Percentiles rank a stretch among this genome's conserved stretches.
Evolutionary conservation across 2,113 vertebrate species (phyloP).

Genomic region (Rhombomys opimus): DNA sequence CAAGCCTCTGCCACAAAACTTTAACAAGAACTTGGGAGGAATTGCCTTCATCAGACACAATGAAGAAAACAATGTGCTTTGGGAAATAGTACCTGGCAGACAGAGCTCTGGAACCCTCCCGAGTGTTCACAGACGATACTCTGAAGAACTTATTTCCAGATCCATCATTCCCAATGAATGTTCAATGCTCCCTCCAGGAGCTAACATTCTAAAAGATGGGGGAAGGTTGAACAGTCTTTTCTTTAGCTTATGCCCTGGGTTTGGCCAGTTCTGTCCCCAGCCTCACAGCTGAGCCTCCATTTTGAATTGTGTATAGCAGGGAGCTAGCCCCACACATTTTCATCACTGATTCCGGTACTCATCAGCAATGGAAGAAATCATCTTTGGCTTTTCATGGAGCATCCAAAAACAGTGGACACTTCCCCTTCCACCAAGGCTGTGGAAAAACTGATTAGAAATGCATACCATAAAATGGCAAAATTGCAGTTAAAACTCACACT

Average conservation of each 20-base stretch:
- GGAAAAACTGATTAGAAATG: neutral
- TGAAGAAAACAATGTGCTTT: no score
- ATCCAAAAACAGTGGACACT: neutral
- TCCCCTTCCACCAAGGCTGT: neutral
- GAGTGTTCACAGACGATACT: neutral
- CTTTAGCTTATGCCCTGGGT: neutral
- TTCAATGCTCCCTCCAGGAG: no score
- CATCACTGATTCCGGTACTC: neutral
- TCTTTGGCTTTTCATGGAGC: neutral
- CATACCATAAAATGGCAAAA: neutral
- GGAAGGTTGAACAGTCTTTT: neutral
- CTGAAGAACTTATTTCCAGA: neutral
- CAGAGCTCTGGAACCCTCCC: neutral
- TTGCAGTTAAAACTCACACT: neutral
- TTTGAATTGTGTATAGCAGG: neutral
- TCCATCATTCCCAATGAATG: fast-evolving
- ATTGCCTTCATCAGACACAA: neutral
- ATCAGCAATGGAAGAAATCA: neutral
- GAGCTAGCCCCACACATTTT: neutral
- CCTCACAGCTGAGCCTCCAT: neutral
- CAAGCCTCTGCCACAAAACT: neutral
- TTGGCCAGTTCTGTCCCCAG: neutral
- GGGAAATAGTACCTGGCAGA: neutral
- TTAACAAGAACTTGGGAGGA: neutral
- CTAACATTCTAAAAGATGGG: neutral